Conservation (phyloP, 2,888 invertebrate genomes). For the Hymenopus coronatus region DNA sequence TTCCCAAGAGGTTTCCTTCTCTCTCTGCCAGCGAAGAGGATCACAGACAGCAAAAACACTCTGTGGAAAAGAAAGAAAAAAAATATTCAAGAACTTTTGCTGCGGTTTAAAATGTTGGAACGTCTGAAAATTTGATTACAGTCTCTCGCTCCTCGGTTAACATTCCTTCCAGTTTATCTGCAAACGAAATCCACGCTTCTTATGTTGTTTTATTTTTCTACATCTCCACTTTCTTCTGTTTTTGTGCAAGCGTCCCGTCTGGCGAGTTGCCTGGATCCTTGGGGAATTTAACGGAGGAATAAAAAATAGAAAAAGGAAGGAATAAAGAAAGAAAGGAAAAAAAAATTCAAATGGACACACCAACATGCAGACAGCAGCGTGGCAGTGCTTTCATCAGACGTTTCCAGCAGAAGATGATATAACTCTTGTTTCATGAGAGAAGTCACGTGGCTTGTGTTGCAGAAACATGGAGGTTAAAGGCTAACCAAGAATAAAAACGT, state of each 20-base stretch:
- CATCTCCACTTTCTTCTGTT: not conserved
- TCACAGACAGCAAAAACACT: not conserved
- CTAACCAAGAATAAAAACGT: too few species aligned
- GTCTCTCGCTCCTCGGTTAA: not conserved
- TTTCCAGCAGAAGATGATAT: too few species aligned
- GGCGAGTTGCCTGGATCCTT: not conserved
- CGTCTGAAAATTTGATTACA: not conserved
- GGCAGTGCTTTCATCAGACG: not conserved
- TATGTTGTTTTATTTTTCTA: not conserved
- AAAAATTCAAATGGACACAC: not conserved
- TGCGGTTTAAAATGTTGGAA: not conserved
- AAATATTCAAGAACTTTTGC: not conserved
- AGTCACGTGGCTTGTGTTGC: too few species aligned
- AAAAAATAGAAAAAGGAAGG: not conserved
- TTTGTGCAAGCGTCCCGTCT: not conserved
- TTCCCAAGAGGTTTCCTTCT: not conserved
- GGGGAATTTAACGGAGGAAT: not conserved
- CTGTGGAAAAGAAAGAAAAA: not conserved
- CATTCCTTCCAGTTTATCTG: not conserved
- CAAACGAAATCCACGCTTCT: not conserved
- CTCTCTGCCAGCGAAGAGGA: not conserved
- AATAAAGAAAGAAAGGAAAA: not conserved
- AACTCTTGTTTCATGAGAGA: too few species aligned
- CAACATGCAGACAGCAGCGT: not conserved
- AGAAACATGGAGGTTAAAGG: too few species aligned